Evolutionary conservation across 2,888 invertebrate genomes (phyloP).

Genomic region (Temnothorax unifasciatus): DNA sequence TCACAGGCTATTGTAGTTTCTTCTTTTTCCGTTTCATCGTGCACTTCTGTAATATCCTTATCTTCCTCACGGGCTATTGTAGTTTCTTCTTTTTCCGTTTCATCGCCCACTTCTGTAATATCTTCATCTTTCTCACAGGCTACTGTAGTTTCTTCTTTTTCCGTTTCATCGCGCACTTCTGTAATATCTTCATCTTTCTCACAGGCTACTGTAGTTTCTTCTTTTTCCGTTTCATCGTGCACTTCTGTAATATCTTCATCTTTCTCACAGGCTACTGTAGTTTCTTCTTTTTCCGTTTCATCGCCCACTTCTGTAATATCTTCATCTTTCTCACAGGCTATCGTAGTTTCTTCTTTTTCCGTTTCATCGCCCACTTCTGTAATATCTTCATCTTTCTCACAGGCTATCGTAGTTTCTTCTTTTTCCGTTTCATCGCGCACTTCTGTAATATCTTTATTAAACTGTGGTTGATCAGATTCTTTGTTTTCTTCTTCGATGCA

Average conservation of each 20-base stretch:
- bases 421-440: not conserved
- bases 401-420: no score
- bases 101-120: no score
- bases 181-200: conserved; percentile 21
- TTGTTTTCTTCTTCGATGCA: conserved; percentile 6
- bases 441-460: not conserved
- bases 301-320: not conserved
- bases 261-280: no score
- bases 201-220: not conserved
- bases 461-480: not conserved
- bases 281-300: conserved; percentile 1
- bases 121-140: no score
- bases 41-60: not conserved
- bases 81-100: no score
- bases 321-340: no score
- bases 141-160: no score
- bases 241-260: no score
- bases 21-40: not conserved
- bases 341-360: no score
- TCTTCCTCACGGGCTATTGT: no score
- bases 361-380: no score
- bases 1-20: not conserved
- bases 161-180: conserved; percentile 7
- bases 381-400: not conserved
- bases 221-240: not conserved